Evolutionary conservation across 2,797 vertebrate genomes (phyloP).

Genomic region (Hephaestus fuliginosus): DNA sequence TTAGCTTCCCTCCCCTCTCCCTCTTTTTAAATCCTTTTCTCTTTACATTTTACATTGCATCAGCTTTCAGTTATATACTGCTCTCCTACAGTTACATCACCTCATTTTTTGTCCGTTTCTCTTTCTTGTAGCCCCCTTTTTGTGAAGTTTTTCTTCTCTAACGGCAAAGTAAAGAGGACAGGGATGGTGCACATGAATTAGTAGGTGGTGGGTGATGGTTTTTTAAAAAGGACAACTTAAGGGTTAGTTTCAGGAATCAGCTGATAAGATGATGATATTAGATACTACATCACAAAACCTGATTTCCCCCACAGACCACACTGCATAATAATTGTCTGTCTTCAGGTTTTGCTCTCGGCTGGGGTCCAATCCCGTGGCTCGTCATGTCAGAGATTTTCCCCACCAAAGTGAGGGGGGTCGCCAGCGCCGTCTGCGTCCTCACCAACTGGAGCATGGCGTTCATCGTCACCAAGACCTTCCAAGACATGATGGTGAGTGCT

Average conservation of each 20-base stretch:
- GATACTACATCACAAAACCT: background rate
- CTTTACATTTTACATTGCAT: background rate
- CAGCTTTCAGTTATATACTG: no score
- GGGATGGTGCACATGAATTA: background rate
- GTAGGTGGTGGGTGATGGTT: background rate
- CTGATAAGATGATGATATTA: background rate
- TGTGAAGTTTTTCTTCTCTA: background rate
- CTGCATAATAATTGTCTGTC: background rate
- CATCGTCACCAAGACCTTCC: slow-evolving; percentile 90
- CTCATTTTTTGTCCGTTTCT: background rate
- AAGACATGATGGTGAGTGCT: slow-evolving; percentile 88
- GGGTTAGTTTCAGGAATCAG: background rate
- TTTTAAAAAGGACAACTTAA: background rate
- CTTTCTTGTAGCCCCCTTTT: background rate
- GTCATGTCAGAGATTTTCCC: slow-evolving; percentile 94
- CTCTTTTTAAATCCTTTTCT: background rate
- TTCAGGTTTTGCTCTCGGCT: slow-evolving; percentile 92
- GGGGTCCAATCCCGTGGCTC: slow-evolving; percentile 93
- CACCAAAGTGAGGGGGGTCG: slow-evolving; percentile 85
- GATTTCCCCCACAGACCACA: background rate
- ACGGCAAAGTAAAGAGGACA: background rate
- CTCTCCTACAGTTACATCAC: background rate
- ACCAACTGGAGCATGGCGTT: slow-evolving; percentile 92
- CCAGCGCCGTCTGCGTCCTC: slow-evolving; percentile 88
- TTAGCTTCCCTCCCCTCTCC: background rate